A percentile compares a stretch with the other conserved stretches of the same genome.
phyloP scores from a whole-genome alignment of 2,888 invertebrate genomes.

The Bellardia pandia region DNA sequence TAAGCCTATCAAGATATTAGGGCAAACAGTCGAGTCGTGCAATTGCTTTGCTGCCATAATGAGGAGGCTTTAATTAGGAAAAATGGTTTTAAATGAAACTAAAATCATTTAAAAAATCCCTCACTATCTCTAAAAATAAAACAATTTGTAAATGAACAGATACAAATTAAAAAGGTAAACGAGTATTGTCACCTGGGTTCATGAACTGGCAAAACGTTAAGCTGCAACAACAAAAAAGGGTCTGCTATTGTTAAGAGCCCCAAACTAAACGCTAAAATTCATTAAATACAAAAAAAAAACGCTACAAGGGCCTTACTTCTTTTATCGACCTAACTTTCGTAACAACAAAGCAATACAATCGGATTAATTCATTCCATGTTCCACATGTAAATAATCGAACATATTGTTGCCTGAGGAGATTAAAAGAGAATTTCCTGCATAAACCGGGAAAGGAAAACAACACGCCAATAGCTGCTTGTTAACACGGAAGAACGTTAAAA shows the following conservation, averaged over 20 bases:
- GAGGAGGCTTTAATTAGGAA: constrained; percentile 8
- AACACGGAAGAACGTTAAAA: constrained; percentile 50
- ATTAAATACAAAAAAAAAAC: constrained; percentile 4
- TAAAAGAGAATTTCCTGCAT: constrained; percentile 11
- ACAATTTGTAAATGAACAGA: not conserved
- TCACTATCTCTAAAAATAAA: not conserved
- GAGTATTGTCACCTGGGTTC: not conserved
- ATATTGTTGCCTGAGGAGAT: constrained; percentile 42
- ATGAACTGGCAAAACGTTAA: not conserved
- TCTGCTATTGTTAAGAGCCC: not conserved
- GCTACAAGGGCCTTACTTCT: constrained; percentile 15
- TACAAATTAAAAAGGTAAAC: not conserved
- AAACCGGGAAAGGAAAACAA: not conserved
- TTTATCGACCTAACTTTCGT: not conserved
- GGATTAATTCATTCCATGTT: constrained; percentile 47
- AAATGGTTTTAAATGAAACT: constrained; percentile 18
- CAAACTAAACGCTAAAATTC: not conserved
- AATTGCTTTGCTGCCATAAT: not conserved
- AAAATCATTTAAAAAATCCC: constrained; percentile 28
- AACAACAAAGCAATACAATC: constrained; percentile 19
- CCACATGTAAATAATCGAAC: constrained; percentile 56
- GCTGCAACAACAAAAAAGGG: not conserved
- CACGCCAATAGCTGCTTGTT: constrained; percentile 28
- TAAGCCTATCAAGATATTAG: constrained; percentile 63
- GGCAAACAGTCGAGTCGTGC: not conserved